Conservation (phyloP, 35 echinoderm and acorn worm genomes). For the Stichopus chloronotus region DNA sequence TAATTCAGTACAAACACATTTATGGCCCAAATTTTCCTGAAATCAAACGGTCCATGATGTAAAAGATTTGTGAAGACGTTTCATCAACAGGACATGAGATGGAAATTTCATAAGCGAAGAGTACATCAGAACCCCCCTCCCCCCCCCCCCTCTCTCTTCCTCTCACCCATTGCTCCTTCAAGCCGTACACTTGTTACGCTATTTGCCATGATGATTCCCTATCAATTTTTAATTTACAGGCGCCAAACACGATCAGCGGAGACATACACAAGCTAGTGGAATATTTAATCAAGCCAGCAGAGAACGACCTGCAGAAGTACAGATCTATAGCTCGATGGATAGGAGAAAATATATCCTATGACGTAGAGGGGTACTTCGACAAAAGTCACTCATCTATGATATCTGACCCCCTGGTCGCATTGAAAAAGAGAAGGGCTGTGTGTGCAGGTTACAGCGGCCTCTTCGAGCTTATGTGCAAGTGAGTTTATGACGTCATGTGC, state of each 20-base stretch:
- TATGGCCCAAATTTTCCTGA: too few relatives aligned
- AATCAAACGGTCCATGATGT: too few relatives aligned
- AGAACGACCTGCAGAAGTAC: constrained; percentile 30
- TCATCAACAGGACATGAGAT: too few relatives aligned
- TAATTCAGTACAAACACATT: too few relatives aligned
- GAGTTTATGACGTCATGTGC: neutral
- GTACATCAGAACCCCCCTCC: too few relatives aligned
- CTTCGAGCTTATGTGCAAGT: constrained; percentile 41
- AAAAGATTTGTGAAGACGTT: too few relatives aligned
- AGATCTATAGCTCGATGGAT: constrained; percentile 47
- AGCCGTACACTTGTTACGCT: neutral
- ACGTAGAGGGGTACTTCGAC: neutral
- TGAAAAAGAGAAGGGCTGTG: neutral
- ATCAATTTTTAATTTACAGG: neutral
- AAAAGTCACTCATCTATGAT: neutral
- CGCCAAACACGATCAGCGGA: neutral
- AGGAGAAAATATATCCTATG: constrained; percentile 24
- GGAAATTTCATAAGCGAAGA: too few relatives aligned
- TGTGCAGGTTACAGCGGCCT: constrained; percentile 23
- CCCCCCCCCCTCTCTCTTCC: too few relatives aligned
- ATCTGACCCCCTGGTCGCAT: neutral
- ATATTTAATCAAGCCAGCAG: constrained; percentile 15
- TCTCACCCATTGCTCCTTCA: neutral
- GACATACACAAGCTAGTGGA: neutral
- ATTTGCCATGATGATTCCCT: neutral